Evolutionary conservation across 1,140 invertebrate genomes (phyloP).

Genomic region (Lucilia sericata): DNA sequence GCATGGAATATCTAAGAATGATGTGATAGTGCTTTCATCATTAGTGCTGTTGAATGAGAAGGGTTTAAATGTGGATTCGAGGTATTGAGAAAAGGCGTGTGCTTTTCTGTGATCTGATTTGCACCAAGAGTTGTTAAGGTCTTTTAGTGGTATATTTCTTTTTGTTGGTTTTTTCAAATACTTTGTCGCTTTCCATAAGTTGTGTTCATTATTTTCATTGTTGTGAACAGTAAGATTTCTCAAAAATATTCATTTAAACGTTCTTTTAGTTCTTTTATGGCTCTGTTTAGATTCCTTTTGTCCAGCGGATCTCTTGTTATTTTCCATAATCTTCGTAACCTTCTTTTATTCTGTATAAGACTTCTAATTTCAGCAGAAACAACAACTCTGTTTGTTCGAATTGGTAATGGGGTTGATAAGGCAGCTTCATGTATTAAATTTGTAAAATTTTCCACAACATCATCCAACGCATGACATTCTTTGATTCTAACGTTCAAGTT

Average conservation of each 20-base stretch:
- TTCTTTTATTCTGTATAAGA: slow-evolving; percentile 47
- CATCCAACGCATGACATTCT: slow-evolving; percentile 48
- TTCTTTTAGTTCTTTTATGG: slow-evolving; percentile 7
- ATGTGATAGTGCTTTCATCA: slow-evolving; percentile 17
- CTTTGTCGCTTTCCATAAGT: slow-evolving; percentile 43
- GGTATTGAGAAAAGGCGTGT: slow-evolving; percentile 47
- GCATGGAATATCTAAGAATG: slow-evolving; percentile 34
- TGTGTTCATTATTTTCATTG: slow-evolving; percentile 41
- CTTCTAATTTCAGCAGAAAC: slow-evolving; percentile 43
- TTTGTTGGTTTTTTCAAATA: slow-evolving; percentile 46
- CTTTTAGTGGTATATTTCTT: slow-evolving; percentile 35
- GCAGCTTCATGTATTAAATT: slow-evolving; percentile 50
- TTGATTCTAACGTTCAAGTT: slow-evolving; percentile 47
- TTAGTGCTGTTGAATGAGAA: slow-evolving; percentile 1
- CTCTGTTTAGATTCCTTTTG: neutral
- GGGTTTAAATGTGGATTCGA: slow-evolving; percentile 44
- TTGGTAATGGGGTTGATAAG: slow-evolving; percentile 5
- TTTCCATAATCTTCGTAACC: slow-evolving; percentile 40
- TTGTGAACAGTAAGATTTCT: slow-evolving; percentile 43
- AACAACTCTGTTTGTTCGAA: slow-evolving; percentile 8
- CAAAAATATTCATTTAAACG: slow-evolving; percentile 27
- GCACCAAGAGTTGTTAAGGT: slow-evolving; percentile 36
- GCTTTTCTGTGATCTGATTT: slow-evolving; percentile 42
- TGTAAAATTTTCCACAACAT: slow-evolving; percentile 51
- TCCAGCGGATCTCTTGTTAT: neutral